phyloP scores from a whole-genome alignment of 2,888 invertebrate species.

The Podabrus alpinus region DNA sequence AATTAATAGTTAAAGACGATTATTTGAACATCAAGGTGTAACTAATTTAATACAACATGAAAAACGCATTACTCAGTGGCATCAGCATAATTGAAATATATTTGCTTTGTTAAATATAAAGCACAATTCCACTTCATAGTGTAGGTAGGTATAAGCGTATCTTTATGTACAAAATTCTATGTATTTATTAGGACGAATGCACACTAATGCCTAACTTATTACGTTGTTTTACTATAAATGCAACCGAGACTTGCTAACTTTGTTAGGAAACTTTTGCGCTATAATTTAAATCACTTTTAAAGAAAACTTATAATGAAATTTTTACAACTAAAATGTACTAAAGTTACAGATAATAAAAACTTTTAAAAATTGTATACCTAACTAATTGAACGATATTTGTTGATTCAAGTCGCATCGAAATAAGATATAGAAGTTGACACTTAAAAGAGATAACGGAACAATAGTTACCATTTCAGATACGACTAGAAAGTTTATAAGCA shows the following conservation, averaged over 20 bases:
- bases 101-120: constrained; percentile 6
- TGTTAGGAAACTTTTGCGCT: not conserved
- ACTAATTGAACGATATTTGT: not conserved
- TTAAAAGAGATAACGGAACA: not conserved
- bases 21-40: not conserved
- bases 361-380: not conserved
- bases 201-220: not conserved
- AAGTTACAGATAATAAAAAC: not conserved
- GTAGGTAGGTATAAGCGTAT: not conserved
- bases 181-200: not conserved
- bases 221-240: not conserved
- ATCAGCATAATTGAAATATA: constrained; percentile 11
- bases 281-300: not conserved
- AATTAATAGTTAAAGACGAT: not conserved
- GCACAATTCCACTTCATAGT: not conserved
- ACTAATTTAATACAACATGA: constrained; percentile 5
- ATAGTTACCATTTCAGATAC: not conserved
- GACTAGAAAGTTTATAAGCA: not conserved
- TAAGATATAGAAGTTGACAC: not conserved
- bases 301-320: not conserved
- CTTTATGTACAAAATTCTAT: not conserved
- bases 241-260: not conserved
- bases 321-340: not conserved
- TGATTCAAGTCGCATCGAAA: not conserved
- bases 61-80: constrained; percentile 18